phyloP scores from a whole-genome alignment of 2,888 invertebrate species.

The Ophraella communa region DNA sequence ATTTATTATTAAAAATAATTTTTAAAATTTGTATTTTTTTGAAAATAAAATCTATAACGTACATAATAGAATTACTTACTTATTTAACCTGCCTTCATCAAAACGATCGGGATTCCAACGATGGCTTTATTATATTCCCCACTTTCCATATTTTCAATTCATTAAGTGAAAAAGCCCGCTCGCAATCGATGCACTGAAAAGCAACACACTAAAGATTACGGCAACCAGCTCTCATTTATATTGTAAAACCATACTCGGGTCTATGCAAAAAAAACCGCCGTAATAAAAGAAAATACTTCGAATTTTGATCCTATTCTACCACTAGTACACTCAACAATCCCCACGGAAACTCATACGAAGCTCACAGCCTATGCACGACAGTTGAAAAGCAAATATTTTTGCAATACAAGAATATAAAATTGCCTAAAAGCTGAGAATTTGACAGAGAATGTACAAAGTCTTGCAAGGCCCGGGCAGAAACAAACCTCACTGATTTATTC shows the following conservation, averaged over 20 bases:
- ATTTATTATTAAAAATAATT: too few species aligned
- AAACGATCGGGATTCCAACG: conserved; percentile 20
- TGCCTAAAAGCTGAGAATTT: conserved; percentile 48
- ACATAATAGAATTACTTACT: too few species aligned
- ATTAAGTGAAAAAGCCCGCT: conserved; percentile 6
- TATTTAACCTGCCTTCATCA: conserved; percentile 30
- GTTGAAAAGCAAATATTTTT: conserved; percentile 38
- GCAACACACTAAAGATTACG: neutral
- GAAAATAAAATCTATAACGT: too few species aligned
- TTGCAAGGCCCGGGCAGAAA: conserved; percentile 51
- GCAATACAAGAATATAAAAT: conserved; percentile 39
- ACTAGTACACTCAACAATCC: conserved; percentile 13
- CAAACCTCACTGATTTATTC: conserved; percentile 35
- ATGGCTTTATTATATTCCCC: conserved; percentile 6
- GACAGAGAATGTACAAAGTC: conserved; percentile 46
- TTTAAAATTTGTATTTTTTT: too few species aligned
- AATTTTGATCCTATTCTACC: conserved; percentile 2
- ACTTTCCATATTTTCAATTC: conserved; percentile 24
- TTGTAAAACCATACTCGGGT: conserved; percentile 2
- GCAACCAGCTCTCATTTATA: neutral
- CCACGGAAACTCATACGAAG: conserved; percentile 9
- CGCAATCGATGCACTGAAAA: conserved; percentile 7
- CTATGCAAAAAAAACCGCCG: conserved; percentile 17
- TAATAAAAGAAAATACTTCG: conserved; percentile 13
- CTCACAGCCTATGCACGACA: conserved; percentile 29